phyloP scores from a whole-genome alignment of 2,797 vertebrate species.

The Enteromius fasciolatus region DNA sequence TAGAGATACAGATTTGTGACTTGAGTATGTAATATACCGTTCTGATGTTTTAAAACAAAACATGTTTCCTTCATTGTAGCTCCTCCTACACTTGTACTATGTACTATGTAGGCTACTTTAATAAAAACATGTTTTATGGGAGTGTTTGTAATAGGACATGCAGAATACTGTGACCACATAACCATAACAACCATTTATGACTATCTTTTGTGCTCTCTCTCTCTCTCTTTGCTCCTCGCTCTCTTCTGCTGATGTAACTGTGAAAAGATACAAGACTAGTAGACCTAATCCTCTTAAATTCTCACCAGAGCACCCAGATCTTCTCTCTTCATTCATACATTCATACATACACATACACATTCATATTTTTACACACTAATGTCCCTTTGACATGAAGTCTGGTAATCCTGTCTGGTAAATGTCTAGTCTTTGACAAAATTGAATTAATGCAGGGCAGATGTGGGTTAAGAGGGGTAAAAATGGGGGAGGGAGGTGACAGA shows the following conservation, averaged over 20 bases:
- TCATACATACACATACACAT: constrained; percentile 12
- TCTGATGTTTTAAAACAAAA: background rate
- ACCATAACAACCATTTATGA: constrained; percentile 2
- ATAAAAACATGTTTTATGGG: background rate
- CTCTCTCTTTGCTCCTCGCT: background rate
- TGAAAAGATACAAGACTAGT: constrained; percentile 47
- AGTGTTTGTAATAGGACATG: background rate
- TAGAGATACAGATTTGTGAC: background rate
- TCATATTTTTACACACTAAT: constrained; percentile 14
- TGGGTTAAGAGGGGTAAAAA: background rate
- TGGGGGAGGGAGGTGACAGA: constrained; percentile 5
- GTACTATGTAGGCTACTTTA: background rate
- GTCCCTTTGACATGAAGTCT: background rate
- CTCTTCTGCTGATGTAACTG: constrained; percentile 43
- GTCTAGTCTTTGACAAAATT: background rate
- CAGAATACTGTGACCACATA: background rate
- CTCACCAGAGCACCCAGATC: background rate
- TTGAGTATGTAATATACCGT: background rate
- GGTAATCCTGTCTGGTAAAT: background rate
- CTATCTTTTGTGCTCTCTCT: too few species aligned
- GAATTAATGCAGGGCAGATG: background rate
- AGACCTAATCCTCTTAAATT: constrained; percentile 26
- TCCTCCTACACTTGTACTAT: background rate
- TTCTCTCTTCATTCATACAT: constrained; percentile 28
- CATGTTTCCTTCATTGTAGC: background rate